phyloP scores from a whole-genome alignment of 2,113 vertebrate species.

The Sander lucioperca region DNA sequence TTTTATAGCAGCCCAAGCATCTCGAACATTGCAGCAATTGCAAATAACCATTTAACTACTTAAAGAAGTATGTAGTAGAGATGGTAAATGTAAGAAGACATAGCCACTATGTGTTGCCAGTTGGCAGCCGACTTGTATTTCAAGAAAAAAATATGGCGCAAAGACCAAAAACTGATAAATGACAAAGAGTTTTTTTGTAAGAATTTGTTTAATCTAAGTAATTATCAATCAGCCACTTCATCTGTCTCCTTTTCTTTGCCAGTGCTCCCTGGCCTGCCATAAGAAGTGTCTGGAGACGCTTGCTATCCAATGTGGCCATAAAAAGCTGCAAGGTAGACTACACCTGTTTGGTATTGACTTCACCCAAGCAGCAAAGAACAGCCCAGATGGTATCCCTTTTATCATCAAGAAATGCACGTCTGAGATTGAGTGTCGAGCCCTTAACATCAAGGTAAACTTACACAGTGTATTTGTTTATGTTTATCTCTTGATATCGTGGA shows the following conservation, averaged over 20 bases:
- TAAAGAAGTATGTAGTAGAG: background rate
- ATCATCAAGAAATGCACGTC: constrained; percentile 96
- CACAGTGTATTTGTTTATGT: background rate
- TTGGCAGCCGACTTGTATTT: background rate
- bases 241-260: constrained; percentile 26
- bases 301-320: constrained; percentile 97
- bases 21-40: background rate
- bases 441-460: constrained; percentile 91
- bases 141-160: background rate
- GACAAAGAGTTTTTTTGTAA: background rate
- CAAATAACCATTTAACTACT: background rate
- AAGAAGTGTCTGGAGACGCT: constrained; percentile 98
- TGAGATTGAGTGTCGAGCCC: constrained; percentile 96
- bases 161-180: background rate
- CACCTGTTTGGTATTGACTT: constrained; percentile 98
- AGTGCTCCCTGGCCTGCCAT: constrained; percentile 97
- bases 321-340: constrained; percentile 94
- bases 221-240: background rate
- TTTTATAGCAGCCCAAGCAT: background rate
- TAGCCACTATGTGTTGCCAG: background rate
- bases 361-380: constrained; percentile 89
- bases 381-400: constrained; percentile 93
- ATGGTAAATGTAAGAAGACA: background rate
- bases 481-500: background rate
- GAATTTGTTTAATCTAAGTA: background rate